These are phyloP conservation scores for Pedetes capensis DNA, from an alignment of 2,113 vertebrate species.

Conservation along the genomic window DNA sequence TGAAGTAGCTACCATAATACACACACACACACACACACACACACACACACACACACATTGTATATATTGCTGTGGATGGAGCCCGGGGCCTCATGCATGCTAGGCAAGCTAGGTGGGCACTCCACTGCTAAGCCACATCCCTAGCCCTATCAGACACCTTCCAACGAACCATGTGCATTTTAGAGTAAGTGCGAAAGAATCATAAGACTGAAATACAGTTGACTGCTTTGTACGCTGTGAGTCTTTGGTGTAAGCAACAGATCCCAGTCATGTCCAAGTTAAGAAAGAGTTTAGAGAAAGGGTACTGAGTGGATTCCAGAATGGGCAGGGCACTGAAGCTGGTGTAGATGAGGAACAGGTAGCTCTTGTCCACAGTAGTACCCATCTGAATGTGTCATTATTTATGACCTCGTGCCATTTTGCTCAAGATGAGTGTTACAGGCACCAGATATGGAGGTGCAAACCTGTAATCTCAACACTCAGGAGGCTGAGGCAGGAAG, in stretches of 20 bases:
- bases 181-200: background rate
- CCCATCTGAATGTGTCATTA: background rate
- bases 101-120: background rate
- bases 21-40: too few species aligned
- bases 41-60: too few species aligned
- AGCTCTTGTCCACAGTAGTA: background rate
- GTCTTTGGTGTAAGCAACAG: background rate
- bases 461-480: background rate
- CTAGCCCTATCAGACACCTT: background rate
- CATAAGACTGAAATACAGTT: background rate
- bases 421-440: background rate
- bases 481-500: background rate
- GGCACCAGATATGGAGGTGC: background rate
- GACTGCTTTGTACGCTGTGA: background rate
- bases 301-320: background rate
- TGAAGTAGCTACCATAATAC: background rate
- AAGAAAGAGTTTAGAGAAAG: background rate
- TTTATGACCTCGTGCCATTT: background rate
- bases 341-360: too few species aligned
- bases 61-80: background rate
- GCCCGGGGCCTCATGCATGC: too few species aligned
- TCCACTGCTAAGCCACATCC: background rate
- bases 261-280: background rate
- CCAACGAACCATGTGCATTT: background rate
- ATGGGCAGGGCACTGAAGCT: background rate